Percentiles rank a stretch among this genome's conserved stretches.
phyloP scores from a whole-genome alignment of 2,888 invertebrate species.

The Drosophila tanythrix region DNA sequence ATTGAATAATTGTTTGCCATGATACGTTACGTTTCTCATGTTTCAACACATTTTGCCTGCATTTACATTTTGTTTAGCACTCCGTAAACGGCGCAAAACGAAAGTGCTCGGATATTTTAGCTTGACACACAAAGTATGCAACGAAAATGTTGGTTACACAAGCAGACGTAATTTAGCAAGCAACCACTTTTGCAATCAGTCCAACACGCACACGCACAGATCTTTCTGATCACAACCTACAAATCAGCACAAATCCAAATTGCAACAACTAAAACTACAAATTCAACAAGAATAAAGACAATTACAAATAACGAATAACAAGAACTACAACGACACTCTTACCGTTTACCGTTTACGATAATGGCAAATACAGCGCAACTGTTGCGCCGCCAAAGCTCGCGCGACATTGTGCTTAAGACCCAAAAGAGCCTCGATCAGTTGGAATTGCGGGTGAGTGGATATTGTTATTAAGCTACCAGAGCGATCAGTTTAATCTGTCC shows the following conservation, averaged over 20 bases:
- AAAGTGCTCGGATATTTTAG: constrained; percentile 24
- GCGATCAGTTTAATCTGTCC: background rate
- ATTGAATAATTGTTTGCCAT: constrained; percentile 15
- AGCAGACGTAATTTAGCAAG: constrained; percentile 10
- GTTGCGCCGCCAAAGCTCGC: constrained; percentile 94
- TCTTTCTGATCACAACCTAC: constrained; percentile 12
- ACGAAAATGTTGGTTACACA: constrained; percentile 22
- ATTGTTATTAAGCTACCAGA: background rate
- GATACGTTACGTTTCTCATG: constrained; percentile 4
- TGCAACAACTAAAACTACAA: constrained; percentile 10
- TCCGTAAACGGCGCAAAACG: background rate
- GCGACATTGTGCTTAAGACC: constrained; percentile 88
- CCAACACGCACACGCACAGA: constrained; percentile 32
- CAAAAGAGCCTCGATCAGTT: constrained; percentile 93
- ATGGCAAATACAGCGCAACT: constrained; percentile 97
- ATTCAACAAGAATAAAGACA: constrained; percentile 6
- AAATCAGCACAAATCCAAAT: constrained; percentile 17
- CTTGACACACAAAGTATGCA: constrained; percentile 48
- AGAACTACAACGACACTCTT: constrained; percentile 22
- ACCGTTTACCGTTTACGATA: constrained; percentile 31
- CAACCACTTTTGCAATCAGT: constrained; percentile 28
- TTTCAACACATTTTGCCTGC: constrained; percentile 11
- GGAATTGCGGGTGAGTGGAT: constrained; percentile 90
- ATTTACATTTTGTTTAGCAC: constrained; percentile 23
- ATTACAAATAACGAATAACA: constrained; percentile 4